Percentiles rank a stretch among this genome's conserved stretches.
phyloP scores from a whole-genome alignment of 2,888 invertebrate genomes.

The Tethea ocularis region DNA sequence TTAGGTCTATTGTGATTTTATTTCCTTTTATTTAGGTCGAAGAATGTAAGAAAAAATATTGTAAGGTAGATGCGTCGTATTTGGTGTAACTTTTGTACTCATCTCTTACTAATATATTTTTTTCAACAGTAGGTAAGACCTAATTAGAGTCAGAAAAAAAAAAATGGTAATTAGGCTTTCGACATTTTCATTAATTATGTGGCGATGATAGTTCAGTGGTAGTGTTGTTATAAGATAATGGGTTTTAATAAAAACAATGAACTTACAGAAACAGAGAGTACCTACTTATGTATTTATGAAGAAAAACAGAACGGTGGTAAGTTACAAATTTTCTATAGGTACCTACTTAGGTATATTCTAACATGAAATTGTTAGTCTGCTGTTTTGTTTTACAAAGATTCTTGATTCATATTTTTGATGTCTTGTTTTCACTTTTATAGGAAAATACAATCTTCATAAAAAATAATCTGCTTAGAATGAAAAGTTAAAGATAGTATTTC shows the following conservation, averaged over 20 bases:
- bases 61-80: neutral
- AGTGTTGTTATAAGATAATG: too few species aligned
- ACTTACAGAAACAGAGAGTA: too few species aligned
- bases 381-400: neutral
- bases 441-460: constrained; percentile 5
- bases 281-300: too few species aligned
- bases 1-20: neutral
- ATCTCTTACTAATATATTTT: neutral
- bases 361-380: neutral
- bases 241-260: too few species aligned
- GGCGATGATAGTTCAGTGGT: too few species aligned
- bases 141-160: too few species aligned
- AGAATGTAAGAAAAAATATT: neutral
- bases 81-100: neutral
- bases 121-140: neutral
- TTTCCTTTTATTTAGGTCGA: neutral
- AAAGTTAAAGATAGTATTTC: neutral
- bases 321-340: too few species aligned
- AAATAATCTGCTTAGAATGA: neutral
- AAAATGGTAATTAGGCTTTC: too few species aligned
- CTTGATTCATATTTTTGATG: neutral
- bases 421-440: neutral
- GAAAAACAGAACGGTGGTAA: too few species aligned
- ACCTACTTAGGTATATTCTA: neutral
- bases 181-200: too few species aligned